Percentiles rank a stretch among this genome's conserved stretches.
Evolutionary conservation across 2,113 vertebrate genomes (phyloP).

Genomic region (Sinosuthora webbiana): DNA sequence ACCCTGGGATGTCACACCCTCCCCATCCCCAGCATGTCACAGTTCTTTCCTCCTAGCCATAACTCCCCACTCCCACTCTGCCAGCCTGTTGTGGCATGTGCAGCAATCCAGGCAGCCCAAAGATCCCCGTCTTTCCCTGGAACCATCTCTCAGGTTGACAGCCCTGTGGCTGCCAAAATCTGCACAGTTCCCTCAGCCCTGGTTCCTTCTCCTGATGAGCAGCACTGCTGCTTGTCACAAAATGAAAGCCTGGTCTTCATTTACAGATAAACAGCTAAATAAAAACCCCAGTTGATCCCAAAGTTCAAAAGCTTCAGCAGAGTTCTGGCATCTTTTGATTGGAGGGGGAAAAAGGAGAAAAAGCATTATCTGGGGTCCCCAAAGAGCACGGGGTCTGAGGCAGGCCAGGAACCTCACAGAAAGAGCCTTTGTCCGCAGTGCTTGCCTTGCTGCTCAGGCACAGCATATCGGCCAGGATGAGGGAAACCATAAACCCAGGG

Average conservation of each 20-base stretch:
- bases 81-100: neutral
- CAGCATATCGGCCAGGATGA: neutral
- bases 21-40: fast-evolving
- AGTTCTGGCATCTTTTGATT: neutral
- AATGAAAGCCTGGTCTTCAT: neutral
- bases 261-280: neutral
- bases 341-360: neutral
- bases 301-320: neutral
- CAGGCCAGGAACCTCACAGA: slow-evolving; percentile 26
- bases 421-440: slow-evolving; percentile 39
- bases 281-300: neutral
- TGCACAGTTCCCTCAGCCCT: neutral
- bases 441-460: neutral
- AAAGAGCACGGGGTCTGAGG: neutral
- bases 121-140: neutral
- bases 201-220: neutral
- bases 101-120: neutral
- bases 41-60: neutral
- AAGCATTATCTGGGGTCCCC: slow-evolving; percentile 8
- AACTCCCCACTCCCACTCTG: neutral
- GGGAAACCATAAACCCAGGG: slow-evolving; percentile 61
- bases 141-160: neutral
- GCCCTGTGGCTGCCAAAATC: neutral
- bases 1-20: neutral
- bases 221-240: neutral